Conservation (phyloP, 2,113 vertebrate genomes). For the Amblyornis subalaris region DNA sequence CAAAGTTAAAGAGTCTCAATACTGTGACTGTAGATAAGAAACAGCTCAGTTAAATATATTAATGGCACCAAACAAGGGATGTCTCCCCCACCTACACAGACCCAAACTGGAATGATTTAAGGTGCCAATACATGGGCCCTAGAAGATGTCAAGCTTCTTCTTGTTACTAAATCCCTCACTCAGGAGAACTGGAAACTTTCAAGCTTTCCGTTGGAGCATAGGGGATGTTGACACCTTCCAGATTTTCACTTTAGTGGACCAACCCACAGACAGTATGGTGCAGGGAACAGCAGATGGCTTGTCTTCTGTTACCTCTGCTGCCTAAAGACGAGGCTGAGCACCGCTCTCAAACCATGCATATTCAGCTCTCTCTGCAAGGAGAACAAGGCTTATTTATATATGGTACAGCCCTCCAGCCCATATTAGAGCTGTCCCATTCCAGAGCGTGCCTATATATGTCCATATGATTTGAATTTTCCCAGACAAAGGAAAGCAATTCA, state of each 20-base stretch:
- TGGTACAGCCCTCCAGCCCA: background rate
- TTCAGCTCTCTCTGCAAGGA: conserved; percentile 31
- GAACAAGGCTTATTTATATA: background rate
- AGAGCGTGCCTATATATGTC: background rate
- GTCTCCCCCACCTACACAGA: background rate
- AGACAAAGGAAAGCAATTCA: background rate
- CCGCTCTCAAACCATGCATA: conserved; percentile 39
- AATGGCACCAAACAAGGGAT: background rate
- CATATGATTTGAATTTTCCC: background rate
- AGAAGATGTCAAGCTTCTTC: background rate
- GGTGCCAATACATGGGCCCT: background rate
- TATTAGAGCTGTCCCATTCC: background rate
- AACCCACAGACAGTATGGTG: conserved; percentile 75
- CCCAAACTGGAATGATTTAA: background rate
- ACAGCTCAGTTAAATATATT: background rate
- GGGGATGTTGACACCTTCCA: conserved; percentile 67
- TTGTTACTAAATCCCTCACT: conserved; percentile 1
- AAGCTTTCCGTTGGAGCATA: conserved; percentile 46
- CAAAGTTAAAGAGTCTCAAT: background rate
- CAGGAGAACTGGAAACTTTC: conserved; percentile 21
- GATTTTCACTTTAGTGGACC: conserved; percentile 70
- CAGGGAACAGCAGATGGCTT: conserved; percentile 75
- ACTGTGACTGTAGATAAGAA: background rate
- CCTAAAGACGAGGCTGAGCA: conserved; percentile 49
- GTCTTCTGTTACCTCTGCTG: conserved; percentile 71